A percentile compares a stretch with the other conserved stretches of the same genome.
These are phyloP conservation scores for Lasioglossum figueresi DNA, from an alignment of 2,888 invertebrate species.

Conservation along the genomic window DNA sequence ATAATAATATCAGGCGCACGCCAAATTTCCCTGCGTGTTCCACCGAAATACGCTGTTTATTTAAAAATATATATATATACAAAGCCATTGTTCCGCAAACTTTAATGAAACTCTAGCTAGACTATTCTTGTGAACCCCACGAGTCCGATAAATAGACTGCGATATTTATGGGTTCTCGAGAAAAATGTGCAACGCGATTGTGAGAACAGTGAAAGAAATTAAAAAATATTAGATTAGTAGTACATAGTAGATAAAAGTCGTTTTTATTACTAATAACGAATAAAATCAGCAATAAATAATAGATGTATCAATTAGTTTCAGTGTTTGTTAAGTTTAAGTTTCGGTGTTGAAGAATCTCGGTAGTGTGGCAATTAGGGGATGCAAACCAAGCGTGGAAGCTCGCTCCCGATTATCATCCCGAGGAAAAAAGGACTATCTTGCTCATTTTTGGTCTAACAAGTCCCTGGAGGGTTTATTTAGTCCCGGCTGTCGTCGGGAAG, in stretches of 20 bases:
- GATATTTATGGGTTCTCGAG: background rate
- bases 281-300: background rate
- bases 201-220: too few species aligned
- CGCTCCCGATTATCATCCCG: slow-evolving; percentile 25
- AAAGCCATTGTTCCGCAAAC: background rate
- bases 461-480: slow-evolving; percentile 43
- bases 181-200: background rate
- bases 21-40: background rate
- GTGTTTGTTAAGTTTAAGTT: background rate
- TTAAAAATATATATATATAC: background rate
- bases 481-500: slow-evolving; percentile 15
- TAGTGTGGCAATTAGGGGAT: background rate
- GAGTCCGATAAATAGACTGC: background rate
- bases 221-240: too few species aligned
- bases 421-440: background rate
- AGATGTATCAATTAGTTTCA: background rate
- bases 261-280: background rate
- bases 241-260: background rate
- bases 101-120: background rate
- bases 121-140: background rate
- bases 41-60: background rate
- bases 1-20: background rate
- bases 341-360: background rate
- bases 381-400: background rate
- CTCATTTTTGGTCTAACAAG: slow-evolving; percentile 53